Evolutionary conservation across 2,797 vertebrate species (phyloP).

Genomic region (Pterois miles): DNA sequence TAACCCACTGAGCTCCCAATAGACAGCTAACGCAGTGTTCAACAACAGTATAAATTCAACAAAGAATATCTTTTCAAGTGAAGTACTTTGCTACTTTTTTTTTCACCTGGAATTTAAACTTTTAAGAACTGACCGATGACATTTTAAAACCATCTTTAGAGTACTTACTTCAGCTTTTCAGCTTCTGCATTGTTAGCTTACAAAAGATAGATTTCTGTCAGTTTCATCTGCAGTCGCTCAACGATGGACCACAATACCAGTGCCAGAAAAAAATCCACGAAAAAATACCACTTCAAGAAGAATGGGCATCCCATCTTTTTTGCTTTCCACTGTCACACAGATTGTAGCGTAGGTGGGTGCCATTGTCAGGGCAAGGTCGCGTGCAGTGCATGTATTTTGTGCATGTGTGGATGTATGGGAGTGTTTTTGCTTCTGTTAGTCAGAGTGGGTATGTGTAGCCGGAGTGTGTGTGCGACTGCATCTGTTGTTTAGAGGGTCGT

Average conservation of each 20-base stretch:
- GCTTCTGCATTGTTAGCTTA: background rate
- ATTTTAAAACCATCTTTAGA: background rate
- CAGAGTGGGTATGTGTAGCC: conserved; percentile 28
- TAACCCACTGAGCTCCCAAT: background rate
- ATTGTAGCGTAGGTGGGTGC: conserved; percentile 70
- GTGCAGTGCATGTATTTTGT: conserved; percentile 43
- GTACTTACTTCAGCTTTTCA: background rate
- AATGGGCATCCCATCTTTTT: conserved; percentile 50
- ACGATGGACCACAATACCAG: conserved; percentile 13
- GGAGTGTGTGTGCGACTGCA: conserved; percentile 56
- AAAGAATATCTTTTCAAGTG: background rate
- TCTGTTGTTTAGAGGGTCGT: conserved; percentile 73
- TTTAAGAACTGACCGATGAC: background rate
- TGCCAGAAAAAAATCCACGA: conserved; percentile 25
- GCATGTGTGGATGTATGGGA: conserved; percentile 44
- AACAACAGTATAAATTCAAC: background rate
- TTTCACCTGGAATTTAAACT: background rate
- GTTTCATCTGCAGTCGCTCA: background rate
- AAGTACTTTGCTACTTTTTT: background rate
- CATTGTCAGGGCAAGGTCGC: conserved; percentile 62
- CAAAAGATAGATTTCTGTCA: conserved; percentile 22
- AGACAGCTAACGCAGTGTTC: background rate
- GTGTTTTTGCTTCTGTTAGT: conserved; percentile 45
- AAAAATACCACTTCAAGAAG: conserved; percentile 40
- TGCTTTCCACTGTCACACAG: conserved; percentile 61